phyloP scores from a whole-genome alignment of 2,888 invertebrate genomes.

The Arrhopalites spinosus region DNA sequence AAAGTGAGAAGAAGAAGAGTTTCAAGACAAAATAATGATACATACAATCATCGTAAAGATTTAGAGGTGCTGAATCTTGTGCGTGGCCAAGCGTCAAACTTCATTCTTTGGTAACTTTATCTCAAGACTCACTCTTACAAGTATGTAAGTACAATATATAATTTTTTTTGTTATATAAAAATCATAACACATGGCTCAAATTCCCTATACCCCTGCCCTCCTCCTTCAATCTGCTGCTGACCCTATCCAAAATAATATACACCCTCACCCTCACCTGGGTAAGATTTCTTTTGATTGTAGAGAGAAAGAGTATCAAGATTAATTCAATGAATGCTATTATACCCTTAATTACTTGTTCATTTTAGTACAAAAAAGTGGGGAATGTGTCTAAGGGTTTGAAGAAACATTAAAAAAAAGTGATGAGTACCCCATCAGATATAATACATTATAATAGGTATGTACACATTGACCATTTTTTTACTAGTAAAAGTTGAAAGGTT shows the following conservation, averaged over 20 bases:
- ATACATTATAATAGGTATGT: not conserved
- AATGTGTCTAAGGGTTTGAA: not conserved
- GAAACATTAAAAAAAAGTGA: not conserved
- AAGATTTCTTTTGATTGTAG: too few relatives aligned
- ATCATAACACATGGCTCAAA: not conserved
- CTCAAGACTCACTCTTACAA: too few relatives aligned
- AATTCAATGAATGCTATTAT: too few relatives aligned
- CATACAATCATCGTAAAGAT: constrained; percentile 13
- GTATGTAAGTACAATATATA: too few relatives aligned
- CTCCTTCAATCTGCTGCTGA: not conserved
- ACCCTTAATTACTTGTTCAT: too few relatives aligned
- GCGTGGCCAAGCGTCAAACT: constrained; percentile 1
- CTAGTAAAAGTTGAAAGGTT: not conserved
- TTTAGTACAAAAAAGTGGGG: too few relatives aligned
- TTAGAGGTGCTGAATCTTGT: constrained; percentile 9
- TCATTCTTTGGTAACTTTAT: too few relatives aligned
- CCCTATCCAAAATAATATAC: not conserved
- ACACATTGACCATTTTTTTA: not conserved
- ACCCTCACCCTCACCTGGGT: too few relatives aligned
- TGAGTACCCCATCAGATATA: not conserved
- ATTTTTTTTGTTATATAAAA: too few relatives aligned
- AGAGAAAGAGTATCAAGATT: too few relatives aligned
- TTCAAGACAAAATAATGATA: not conserved
- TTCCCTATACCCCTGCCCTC: not conserved
- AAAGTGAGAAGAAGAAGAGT: not conserved